A percentile compares a stretch with the other conserved stretches of the same genome.
phyloP scores from a whole-genome alignment of 1,140 invertebrate genomes.

The Uloborus diversus region DNA sequence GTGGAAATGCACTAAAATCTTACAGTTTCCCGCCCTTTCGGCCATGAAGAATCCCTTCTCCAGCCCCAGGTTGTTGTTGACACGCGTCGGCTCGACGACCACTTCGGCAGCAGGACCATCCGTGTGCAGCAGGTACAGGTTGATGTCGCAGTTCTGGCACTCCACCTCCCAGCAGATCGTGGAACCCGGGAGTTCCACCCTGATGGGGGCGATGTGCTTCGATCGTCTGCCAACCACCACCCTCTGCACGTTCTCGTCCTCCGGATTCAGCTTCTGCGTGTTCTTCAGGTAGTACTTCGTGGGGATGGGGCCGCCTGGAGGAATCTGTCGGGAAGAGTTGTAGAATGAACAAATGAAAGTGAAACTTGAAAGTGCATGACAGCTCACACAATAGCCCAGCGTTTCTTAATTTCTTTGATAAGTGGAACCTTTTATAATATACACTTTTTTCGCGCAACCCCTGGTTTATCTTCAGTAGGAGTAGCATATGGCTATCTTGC shows the following conservation, averaged over 20 bases:
- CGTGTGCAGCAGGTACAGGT: not conserved
- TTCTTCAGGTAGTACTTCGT: constrained; percentile 73
- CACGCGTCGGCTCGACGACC: not conserved
- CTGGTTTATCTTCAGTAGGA: no score
- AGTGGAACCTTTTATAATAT: not conserved
- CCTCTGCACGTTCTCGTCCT: constrained; percentile 4
- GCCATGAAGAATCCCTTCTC: constrained; percentile 8
- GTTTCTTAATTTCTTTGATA: no score
- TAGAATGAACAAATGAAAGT: not conserved
- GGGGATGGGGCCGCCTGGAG: constrained; percentile 80
- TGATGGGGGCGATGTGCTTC: constrained; percentile 1
- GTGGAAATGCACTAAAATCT: no score
- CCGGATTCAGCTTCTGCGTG: not conserved
- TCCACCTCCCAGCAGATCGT: constrained; percentile 30
- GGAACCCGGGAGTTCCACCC: not conserved
- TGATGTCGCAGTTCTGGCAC: constrained; percentile 8
- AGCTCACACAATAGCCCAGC: no score
- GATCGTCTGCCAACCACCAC: constrained; percentile 26
- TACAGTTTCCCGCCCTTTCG: constrained; percentile 11
- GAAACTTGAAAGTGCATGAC: not conserved
- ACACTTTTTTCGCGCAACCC: no score
- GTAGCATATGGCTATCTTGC: not conserved
- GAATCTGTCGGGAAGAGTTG: constrained; percentile 69
- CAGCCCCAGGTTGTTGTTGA: not conserved
- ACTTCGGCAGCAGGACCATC: not conserved